Evolutionary conservation across 2,888 invertebrate species (phyloP), one percentile per base, ranked within the genome.

Genomic region (Mesopsocus fuscifrons): DNA sequence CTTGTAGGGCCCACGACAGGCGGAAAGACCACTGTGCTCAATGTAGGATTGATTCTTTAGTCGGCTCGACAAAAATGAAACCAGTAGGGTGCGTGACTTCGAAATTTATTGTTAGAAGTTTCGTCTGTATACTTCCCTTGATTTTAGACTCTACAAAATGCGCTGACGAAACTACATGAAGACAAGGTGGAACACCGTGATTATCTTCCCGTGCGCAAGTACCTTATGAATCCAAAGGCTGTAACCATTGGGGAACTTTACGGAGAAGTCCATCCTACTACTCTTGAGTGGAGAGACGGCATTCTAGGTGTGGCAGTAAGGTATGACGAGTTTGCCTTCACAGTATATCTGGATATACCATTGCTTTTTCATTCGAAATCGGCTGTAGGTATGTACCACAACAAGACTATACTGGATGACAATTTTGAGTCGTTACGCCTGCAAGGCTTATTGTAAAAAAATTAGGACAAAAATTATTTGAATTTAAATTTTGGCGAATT

Each of bases 281-380:
- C 89, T 0, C 63, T 88, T 50, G 91, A 91, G 60, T 91, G 91
- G 91, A 76, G 74, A 52, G 91, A 91, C 57, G 91, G 91, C 0
- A 68, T 91, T 1, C 67, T 91, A 57, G 88, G 78, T 1, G 64
- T 69, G 22, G 72, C 71, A 54, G 71, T 75, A 49, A 61, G 77
- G 47, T 61, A 60, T 40, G 68, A 72, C 16, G 74, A n/a, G n/a
- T n/a, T n/a, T n/a, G n/a, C n/a, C n/a, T n/a, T n/a, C n/a, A n/a
- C n/a, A n/a, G n/a, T n/a, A n/a, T n/a, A n/a, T n/a, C n/a, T n/a
- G n/a, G n/a, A n/a, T n/a, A n/a, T n/a, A n/a, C n/a, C n/a, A n/a
- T n/a, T n/a, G n/a, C n/a, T n/a, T n/a, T n/a, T n/a, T n/a, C n/a
- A n/a, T n/a, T n/a, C n/a, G n/a, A n/a, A n/a, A n/a, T n/a, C n/a